These are phyloP conservation scores for Porites lobata DNA, from an alignment of 92 coral and sea anemone species.

Conservation along the genomic window DNA sequence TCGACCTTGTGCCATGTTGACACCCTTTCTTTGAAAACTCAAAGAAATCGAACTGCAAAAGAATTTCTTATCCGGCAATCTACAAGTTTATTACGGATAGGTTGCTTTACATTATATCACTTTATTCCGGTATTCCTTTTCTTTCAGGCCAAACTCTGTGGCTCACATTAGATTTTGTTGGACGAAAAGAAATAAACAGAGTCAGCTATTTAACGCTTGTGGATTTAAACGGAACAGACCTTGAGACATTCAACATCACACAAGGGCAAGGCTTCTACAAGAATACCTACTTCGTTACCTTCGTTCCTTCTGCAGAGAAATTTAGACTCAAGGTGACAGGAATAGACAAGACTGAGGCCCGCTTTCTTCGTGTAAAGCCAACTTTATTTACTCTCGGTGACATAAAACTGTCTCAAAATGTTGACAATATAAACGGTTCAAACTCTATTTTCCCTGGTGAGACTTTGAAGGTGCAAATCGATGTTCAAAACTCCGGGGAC, in stretches of 20 bases:
- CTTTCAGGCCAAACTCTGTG: constrained; percentile 25
- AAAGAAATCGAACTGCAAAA: too few relatives aligned
- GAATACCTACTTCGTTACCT: constrained; percentile 46
- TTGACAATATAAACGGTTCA: neutral
- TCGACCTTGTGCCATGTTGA: too few relatives aligned
- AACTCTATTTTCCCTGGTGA: constrained; percentile 49
- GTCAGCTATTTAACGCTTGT: constrained; percentile 39
- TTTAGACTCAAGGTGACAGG: constrained; percentile 59
- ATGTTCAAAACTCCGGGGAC: constrained; percentile 51
- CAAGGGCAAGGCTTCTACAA: constrained; percentile 69
- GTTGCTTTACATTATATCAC: neutral
- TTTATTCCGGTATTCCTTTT: neutral
- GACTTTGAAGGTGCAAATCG: constrained; percentile 23
- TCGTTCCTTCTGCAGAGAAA: constrained; percentile 34
- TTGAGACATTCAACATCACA: constrained; percentile 56
- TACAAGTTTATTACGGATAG: too few relatives aligned
- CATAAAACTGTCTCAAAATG: constrained; percentile 29
- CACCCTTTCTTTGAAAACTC: too few relatives aligned
- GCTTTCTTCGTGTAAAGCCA: constrained; percentile 52
- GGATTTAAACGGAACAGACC: constrained; percentile 38
- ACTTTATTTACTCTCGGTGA: constrained; percentile 44
- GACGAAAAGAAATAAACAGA: neutral
- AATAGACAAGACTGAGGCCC: constrained; percentile 29
- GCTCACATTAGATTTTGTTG: constrained; percentile 36
- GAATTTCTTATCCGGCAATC: too few relatives aligned